phyloP scores from a whole-genome alignment of 2,797 vertebrate species.

The Balearica regulorum region DNA sequence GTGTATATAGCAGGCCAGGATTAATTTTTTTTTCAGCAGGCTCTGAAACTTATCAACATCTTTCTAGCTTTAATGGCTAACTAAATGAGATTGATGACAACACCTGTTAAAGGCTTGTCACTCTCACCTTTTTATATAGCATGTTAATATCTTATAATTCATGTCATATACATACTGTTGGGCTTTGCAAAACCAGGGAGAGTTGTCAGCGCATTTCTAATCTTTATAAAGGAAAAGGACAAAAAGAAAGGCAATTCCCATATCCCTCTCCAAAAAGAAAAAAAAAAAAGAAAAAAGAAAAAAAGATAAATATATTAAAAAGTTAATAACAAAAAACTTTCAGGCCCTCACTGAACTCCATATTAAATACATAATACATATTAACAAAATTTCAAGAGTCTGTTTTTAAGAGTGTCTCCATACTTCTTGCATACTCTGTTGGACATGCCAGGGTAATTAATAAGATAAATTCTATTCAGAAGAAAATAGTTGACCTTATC shows the following conservation, averaged over 20 bases:
- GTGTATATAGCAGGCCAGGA: neutral
- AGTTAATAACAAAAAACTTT: neutral
- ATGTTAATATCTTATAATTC: neutral
- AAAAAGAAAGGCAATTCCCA: neutral
- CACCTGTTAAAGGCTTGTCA: neutral
- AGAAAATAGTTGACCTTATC: neutral
- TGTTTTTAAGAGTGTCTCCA: neutral
- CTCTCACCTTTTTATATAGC: slow-evolving; percentile 23
- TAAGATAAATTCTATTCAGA: neutral
- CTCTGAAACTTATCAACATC: neutral
- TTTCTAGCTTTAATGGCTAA: neutral
- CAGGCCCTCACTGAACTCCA: neutral
- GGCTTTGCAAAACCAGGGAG: neutral
- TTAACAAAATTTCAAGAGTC: neutral
- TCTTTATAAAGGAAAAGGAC: neutral
- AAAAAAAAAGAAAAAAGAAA: neutral
- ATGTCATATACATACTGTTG: neutral
- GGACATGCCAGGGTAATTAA: neutral
- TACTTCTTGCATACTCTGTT: neutral
- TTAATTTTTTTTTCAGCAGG: neutral
- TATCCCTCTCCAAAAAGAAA: neutral
- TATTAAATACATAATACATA: neutral
- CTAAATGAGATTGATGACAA: slow-evolving; percentile 3
- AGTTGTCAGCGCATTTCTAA: neutral
- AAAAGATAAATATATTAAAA: neutral